Percentiles rank a stretch among this genome's conserved stretches.
Conservation (phyloP, 2,113 vertebrate species). For the Pomatorhinus ruficollis region DNA sequence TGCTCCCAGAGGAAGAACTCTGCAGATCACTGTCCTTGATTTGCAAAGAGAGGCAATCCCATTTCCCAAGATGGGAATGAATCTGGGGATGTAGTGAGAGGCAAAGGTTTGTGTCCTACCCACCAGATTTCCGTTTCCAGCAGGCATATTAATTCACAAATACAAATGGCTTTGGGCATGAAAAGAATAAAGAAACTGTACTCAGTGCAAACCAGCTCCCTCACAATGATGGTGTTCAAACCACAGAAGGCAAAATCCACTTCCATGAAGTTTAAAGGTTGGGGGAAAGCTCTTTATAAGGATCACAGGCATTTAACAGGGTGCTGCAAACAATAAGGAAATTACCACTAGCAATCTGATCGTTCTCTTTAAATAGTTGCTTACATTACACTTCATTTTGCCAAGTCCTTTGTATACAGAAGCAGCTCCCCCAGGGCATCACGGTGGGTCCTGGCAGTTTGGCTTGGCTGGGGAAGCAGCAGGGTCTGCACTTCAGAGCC, state of each 20-base stretch:
- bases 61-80: not conserved
- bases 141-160: not conserved
- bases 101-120: not conserved
- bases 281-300: slow-evolving; percentile 28
- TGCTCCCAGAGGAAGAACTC: not conserved
- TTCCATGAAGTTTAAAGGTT: slow-evolving; percentile 30
- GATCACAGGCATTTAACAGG: slow-evolving; percentile 38
- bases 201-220: not conserved
- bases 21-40: not conserved
- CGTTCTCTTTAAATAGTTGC: slow-evolving; percentile 16
- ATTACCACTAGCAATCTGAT: slow-evolving; percentile 24
- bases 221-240: not conserved
- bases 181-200: not conserved
- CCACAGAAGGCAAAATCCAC: slow-evolving; percentile 48
- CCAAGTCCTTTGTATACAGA: not conserved
- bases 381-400: slow-evolving; percentile 31
- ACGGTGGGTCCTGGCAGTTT: not conserved
- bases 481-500: not conserved
- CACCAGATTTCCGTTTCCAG: not conserved
- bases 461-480: not conserved
- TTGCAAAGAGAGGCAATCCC: not conserved
- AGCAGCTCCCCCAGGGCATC: not conserved
- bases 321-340: slow-evolving; percentile 53
- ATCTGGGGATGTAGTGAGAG: not conserved
- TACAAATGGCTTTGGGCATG: not conserved